Base-by-base conservation (phyloP, 2,113 vertebrate species). In the Labrus mixtus region DNA sequence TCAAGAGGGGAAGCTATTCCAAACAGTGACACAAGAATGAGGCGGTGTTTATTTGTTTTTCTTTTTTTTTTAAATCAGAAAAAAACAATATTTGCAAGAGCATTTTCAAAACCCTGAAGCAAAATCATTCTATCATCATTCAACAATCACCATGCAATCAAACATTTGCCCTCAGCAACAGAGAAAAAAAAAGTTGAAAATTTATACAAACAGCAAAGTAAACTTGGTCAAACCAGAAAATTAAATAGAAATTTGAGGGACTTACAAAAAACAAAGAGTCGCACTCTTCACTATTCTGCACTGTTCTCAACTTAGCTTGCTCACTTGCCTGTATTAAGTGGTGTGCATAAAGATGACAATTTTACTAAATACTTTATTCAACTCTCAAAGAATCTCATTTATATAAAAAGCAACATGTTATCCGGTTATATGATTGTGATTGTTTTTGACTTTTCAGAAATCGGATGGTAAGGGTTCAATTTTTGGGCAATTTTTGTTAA, bases 121-220 rank as follows among this genome's bases (percentile, higher is more conserved):
- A 76, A 76, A 83, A 72, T 39, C 73, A 88, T 33, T 78, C 59
- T 50, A 71, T 66, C 68, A 85, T 73, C 80, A 83, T 72, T 64
- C 74, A 85, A 73, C 68, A 80, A 82, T 88, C 82, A 84, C 37
- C 83, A 84, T 80, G 79, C 81, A 87, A 79, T 63, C 87, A 71
- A 70, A 85, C 76, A 79, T 74, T 25, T 65, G 25, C 51, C 39
- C 39, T 25, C 54, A 73, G 43, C 63, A 86, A 82, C 57, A 79
- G 78, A 65, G 20, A 33, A 41, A 73, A 73, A 73, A 74, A 69
- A 45, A 64, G 36, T 55, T 50, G 6, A 3, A 78, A 79, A 72
- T 56, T 39, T 19, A 76, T 43, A 76, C 33, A 86, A 82, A 82
- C 41, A 65, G 50, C 29, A 86, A 88, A 76, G 62, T 48, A 85